These are phyloP conservation scores for Zygothrica quintamaculata DNA, from an alignment of 2,888 invertebrate genomes.

Conservation along the genomic window DNA sequence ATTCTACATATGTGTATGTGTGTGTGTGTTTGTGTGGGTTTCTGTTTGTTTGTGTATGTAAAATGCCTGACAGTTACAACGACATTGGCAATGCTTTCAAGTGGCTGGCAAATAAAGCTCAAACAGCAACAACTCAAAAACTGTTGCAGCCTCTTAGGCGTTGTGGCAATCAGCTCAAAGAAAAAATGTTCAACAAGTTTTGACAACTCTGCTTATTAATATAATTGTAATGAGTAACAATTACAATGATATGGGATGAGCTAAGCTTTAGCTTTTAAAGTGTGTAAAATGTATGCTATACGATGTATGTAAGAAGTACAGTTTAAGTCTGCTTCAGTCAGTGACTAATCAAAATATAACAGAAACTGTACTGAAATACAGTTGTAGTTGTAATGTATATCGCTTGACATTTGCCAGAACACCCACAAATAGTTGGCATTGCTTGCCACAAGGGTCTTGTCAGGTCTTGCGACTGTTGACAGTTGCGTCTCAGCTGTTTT, in stretches of 20 bases:
- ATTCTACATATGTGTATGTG: conserved; percentile 1
- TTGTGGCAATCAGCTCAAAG: conserved; percentile 7
- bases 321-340: no score
- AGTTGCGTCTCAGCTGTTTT: conserved; percentile 52
- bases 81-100: conserved; percentile 23
- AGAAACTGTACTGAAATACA: neutral
- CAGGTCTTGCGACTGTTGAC: conserved; percentile 60
- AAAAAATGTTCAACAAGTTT: conserved; percentile 34
- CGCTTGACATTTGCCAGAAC: conserved; percentile 18
- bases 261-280: no score
- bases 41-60: conserved; percentile 15
- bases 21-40: conserved; percentile 4
- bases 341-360: neutral
- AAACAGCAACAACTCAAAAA: conserved; percentile 18
- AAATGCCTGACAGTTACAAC: conserved; percentile 45
- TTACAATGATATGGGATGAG: no score
- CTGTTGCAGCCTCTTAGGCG: conserved; percentile 37
- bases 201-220: no score
- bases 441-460: conserved; percentile 37
- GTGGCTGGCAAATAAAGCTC: conserved; percentile 30
- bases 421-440: conserved; percentile 28
- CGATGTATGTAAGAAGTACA: no score
- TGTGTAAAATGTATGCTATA: no score
- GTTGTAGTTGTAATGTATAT: neutral
- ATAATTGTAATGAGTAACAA: no score